Percentiles rank a stretch among this genome's conserved stretches.
Conservation (phyloP, 2,888 invertebrate species). For the Cheilosia variabilis region DNA sequence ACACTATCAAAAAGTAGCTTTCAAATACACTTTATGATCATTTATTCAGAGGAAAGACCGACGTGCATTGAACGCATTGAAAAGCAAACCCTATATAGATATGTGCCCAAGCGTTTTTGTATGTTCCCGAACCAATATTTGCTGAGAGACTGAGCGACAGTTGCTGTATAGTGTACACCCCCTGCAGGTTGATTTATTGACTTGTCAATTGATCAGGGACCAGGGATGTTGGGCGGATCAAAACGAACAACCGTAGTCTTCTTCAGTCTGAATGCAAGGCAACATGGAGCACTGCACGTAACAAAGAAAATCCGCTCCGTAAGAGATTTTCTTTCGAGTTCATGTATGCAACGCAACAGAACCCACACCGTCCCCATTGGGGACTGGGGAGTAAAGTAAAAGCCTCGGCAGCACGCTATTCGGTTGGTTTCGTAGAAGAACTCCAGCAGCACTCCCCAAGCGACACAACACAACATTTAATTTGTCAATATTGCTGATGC, state of each 20-base stretch:
- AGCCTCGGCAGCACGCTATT: constrained; percentile 1
- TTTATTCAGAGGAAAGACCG: constrained; percentile 25
- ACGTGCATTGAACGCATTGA: constrained; percentile 27
- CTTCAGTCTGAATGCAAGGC: background rate
- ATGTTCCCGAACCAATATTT: background rate
- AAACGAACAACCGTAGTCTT: constrained; percentile 13
- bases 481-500: constrained; percentile 38
- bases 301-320: constrained; percentile 32
- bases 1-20: constrained; percentile 27
- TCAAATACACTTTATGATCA: constrained; percentile 29
- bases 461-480: constrained; percentile 21
- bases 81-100: too few relatives aligned
- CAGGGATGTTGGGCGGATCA: constrained; percentile 15
- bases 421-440: background rate
- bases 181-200: constrained; percentile 45
- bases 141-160: constrained; percentile 26
- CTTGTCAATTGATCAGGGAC: constrained; percentile 45
- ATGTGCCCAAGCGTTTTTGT: background rate
- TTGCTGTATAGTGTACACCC: background rate
- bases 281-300: background rate
- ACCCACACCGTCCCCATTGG: background rate
- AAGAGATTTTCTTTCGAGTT: constrained; percentile 17
- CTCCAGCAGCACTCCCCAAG: background rate
- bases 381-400: background rate
- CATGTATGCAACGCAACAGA: background rate